Base-by-base conservation (phyloP, 2,888 invertebrate species). In the Oxycera nigricornis region DNA sequence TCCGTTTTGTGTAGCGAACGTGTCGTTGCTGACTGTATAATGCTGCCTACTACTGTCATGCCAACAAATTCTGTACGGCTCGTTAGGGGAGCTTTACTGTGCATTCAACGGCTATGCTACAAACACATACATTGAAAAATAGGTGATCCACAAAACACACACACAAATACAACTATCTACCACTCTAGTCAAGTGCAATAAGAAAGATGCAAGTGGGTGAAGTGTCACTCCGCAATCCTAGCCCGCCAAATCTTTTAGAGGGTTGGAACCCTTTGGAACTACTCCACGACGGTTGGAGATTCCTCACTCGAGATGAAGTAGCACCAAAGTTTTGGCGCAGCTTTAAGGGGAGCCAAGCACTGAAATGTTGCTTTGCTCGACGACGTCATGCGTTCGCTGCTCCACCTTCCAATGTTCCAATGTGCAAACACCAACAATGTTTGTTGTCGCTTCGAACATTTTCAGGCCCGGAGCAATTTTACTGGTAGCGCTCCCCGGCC, bases 1-100 rank as follows among this genome's bases (percentile, higher is more conserved):
- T 73, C 75, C 75, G 75, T 75, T 75, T 68, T 52, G 72, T 61
- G 61, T 61, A 75, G 73, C 74, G 73, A 75, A 75, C 75, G 75
- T 65, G 62, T 72, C 72, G 72, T 75, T 72, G 75, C 73, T 73
- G 75, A 72, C 70, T 73, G 73, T 72, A 70, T 73, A 73, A 39
- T 72, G 59, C 30, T n/a, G n/a, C 59, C 57, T 55, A 39, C 57
- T 72, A 59, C 57, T 72, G 72, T 57, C 72, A 57, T 72, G 70
- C 70, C 70, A 70, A 70, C 65, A 65, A 41, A 65, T 65, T 70
- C 70, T 52, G 52, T 55, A 70, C 55, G 70, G 46, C 55, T 52
- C 55, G 30, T 31, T 31, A 11, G 70, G 70, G 70, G 55, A 70
- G 70, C 70, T 70, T 70, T 70, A 31, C 70, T 31, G 70, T 70